A percentile compares a stretch with the other conserved stretches of the same genome.
Evolutionary conservation across 2,113 vertebrate species (phyloP).

Genomic region (Larimichthys polyactis): DNA sequence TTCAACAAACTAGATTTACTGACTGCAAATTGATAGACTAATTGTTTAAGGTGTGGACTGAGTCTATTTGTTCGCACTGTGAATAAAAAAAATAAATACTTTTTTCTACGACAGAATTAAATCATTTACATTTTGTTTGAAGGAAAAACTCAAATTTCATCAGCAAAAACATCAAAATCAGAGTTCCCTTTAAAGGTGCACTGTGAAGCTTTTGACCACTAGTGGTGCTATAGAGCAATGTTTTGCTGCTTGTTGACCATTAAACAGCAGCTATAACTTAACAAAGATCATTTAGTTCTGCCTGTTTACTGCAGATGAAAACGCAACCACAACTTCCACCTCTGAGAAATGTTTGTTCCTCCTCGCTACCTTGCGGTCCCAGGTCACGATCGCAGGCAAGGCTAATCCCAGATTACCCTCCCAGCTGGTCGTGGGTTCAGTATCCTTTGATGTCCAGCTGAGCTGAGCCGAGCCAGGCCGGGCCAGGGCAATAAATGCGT

Average conservation of each 20-base stretch:
- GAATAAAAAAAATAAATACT: too few relatives aligned
- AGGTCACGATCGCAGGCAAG: slow-evolving; percentile 15
- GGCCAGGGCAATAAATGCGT: not conserved
- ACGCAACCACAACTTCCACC: too few relatives aligned
- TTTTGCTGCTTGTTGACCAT: not conserved
- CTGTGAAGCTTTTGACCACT: not conserved
- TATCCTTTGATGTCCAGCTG: slow-evolving; percentile 29
- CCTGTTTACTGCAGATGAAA: not conserved
- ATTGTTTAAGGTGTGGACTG: too few relatives aligned
- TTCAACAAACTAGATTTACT: too few relatives aligned
- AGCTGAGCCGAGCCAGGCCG: too few relatives aligned
- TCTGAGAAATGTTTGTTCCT: not conserved
- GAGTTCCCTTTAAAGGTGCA: not conserved
- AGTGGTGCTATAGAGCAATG: not conserved
- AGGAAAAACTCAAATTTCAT: too few relatives aligned
- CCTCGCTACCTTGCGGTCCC: not conserved
- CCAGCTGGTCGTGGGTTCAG: not conserved
- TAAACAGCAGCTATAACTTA: not conserved
- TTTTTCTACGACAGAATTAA: too few relatives aligned
- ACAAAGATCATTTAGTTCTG: not conserved
- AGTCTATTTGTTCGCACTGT: too few relatives aligned
- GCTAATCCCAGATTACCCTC: slow-evolving; percentile 67
- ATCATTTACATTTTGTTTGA: too few relatives aligned
- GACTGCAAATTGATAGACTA: too few relatives aligned
- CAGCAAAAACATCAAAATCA: not conserved